Evolutionary conservation across 2,888 invertebrate genomes (phyloP).

Genomic region (Hedya salicella): DNA sequence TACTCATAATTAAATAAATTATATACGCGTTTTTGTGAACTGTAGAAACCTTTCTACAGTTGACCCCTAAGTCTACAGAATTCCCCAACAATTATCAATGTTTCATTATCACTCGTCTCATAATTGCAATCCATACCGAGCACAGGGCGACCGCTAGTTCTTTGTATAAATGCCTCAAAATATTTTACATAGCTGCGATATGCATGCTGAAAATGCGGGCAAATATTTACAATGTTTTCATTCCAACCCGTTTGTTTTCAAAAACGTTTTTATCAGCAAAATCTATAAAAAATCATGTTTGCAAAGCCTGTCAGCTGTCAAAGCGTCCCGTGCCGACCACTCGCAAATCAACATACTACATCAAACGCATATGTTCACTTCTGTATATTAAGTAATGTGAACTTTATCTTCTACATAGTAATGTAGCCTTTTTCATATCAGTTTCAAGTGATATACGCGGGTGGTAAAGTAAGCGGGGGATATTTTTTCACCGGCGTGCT

Average conservation of each 20-base stretch:
- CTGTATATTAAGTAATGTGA: neutral
- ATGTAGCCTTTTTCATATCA: neutral
- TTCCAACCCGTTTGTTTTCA: neutral
- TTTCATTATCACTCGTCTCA: too few relatives aligned
- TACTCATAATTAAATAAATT: too few relatives aligned
- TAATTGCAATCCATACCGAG: too few relatives aligned
- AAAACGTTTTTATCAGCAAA: conserved; percentile 9
- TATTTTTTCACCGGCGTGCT: conserved; percentile 1
- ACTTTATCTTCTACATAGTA: neutral
- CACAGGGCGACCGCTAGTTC: too few relatives aligned
- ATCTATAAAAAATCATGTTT: conserved; percentile 28
- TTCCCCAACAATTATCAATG: too few relatives aligned
- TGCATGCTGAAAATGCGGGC: neutral
- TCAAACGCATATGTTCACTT: neutral
- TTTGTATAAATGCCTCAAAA: neutral
- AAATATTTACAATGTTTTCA: neutral
- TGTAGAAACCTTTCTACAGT: too few relatives aligned
- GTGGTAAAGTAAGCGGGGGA: neutral
- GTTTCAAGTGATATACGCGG: neutral
- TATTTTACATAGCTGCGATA: neutral
- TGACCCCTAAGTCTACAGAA: too few relatives aligned
- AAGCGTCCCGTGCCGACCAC: neutral
- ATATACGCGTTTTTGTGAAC: too few relatives aligned
- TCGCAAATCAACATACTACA: neutral
- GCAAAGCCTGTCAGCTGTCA: conserved; percentile 13